Evolutionary conservation across 2,888 invertebrate genomes (phyloP), one percentile per base, ranked within the genome.

Genomic region (Cephus spinipes): DNA sequence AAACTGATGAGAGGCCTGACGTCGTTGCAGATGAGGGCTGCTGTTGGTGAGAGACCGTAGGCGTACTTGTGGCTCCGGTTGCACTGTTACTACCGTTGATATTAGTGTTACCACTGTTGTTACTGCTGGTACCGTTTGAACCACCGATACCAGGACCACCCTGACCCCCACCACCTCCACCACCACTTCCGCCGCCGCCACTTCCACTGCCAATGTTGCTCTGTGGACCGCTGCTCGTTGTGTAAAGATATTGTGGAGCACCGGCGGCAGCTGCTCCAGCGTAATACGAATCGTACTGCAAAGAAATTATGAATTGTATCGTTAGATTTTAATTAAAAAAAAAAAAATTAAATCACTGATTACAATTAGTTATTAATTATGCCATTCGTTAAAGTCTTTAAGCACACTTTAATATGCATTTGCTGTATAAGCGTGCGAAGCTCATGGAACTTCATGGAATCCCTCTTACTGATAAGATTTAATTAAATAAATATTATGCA

Each of bases 191-290:
- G 69, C 83, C 87, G 34, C 84, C 82, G 35, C 85, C 85, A 78
- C 80, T 85, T 11, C 84, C 83, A 74, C 84, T 83, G 73, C 87
- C 87, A 80, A 84, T 90, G 68, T 84, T 83, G 69, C 86, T 87
- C 77, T 82, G 85, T 68, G 92, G 92, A 74, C 92, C 86, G 80
- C 91, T 88, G 82, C 92, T 88, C 73, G 92, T 89, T 73, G 92
- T 86, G 84, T 92, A 92, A 83, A 92, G 90, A 83, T 92, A 93
- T 36, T 92, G 93, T 34, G 92, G 89, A 68, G 92, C 90, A 75
- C 90, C 90, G 40, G 83, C 81, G 40, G 80, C 79, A 81, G 90
- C 87, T 73, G 90, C 89, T 81, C 91, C 90, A 85, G 90, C 83
- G 82, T 90, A 92, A 87, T 91, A 92, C 85, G 89, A 86, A 87